Conservation (phyloP, 2,888 invertebrate genomes). For the Sminthurinus aureus region DNA sequence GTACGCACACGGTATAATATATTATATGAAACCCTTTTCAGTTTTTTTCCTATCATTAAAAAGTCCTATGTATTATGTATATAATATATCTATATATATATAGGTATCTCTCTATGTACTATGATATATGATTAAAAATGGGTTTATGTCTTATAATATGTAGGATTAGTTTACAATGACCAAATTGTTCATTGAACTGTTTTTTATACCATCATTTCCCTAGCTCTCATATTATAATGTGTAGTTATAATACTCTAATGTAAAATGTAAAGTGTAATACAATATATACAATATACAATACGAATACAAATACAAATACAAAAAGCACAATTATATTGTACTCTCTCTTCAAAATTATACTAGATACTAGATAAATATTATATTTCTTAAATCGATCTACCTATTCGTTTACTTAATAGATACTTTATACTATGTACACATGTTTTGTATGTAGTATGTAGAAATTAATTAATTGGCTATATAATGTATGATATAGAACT, state of each 20-base stretch:
- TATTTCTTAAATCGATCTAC: background rate
- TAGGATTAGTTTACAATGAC: no score
- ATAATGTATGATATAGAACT: background rate
- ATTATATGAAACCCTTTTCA: background rate
- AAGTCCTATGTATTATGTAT: no score
- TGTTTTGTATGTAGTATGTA: background rate
- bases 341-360: background rate
- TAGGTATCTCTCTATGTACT: background rate
- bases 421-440: slow-evolving; percentile 1
- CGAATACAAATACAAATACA: background rate
- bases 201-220: background rate
- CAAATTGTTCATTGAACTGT: background rate
- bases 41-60: background rate
- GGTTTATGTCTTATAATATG: background rate
- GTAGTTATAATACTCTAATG: background rate
- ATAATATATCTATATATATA: no score
- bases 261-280: background rate
- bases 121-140: background rate
- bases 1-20: background rate
- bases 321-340: background rate
- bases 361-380: background rate
- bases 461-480: background rate
- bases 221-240: background rate
- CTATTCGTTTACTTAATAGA: background rate
- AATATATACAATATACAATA: no score